These are phyloP conservation scores for Loxodonta africana DNA, from an alignment of 2,113 vertebrate species.

Conservation along the genomic window DNA sequence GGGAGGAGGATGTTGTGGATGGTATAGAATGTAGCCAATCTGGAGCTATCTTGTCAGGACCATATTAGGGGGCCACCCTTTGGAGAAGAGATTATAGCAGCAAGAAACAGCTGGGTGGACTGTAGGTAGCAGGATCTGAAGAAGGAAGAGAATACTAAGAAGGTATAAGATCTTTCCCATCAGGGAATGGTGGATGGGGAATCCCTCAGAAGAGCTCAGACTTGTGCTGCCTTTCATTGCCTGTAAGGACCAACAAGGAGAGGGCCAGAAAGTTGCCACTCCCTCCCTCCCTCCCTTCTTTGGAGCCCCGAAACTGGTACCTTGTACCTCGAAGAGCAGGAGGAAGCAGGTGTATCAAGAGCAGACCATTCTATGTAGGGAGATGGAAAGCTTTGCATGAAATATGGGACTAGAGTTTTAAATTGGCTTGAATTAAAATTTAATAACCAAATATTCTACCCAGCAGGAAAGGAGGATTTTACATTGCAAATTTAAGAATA, in stretches of 20 bases:
- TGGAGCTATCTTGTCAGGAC: not conserved
- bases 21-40: too few relatives aligned
- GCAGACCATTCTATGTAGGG: not conserved
- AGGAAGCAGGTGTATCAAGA: not conserved
- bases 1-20: not conserved
- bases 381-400: not conserved
- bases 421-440: not conserved
- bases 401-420: not conserved
- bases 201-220: not conserved
- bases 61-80: not conserved
- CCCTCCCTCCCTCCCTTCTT: not conserved
- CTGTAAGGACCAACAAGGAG: not conserved
- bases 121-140: too few relatives aligned
- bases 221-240: not conserved
- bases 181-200: fast-evolving
- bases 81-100: not conserved
- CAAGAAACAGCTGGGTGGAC: not conserved
- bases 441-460: not conserved
- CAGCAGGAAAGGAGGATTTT: not conserved
- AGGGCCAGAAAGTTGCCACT: not conserved
- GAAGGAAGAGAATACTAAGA: too few relatives aligned
- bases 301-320: not conserved
- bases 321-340: not conserved
- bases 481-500: not conserved
- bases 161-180: too few relatives aligned